Evolutionary conservation across 2,888 invertebrate genomes (phyloP), one percentile per base, ranked within the genome.

Genomic region (Portevinia maculata): DNA sequence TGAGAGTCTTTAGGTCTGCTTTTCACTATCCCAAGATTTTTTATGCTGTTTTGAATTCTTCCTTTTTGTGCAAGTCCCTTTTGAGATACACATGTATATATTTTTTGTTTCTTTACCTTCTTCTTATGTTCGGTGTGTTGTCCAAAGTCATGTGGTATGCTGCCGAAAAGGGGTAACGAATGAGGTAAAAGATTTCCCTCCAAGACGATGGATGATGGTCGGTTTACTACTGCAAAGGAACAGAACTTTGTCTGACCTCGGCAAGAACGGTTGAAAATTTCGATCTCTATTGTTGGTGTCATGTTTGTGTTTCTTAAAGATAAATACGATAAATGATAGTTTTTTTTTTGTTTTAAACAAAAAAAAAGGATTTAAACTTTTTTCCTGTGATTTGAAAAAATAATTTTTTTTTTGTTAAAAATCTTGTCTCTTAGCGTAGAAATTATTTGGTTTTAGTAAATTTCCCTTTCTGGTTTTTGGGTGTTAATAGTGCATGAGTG

Each of bases 171-270:
- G 73, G 75, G 46, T 53, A 52, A 52, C 13, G 24, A 52, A 57
- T 21, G 21, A 48, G 44, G 71, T 78, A 78, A 76, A 67, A 79
- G 81, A 73, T 84, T 85, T 85, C 85, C 78, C 84, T 79, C 73
- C 84, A 84, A 85, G 85, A 85, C 81, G 85, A 73, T 84, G 88
- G 88, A 46, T 69, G 70, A 52, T 34, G 71, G 76, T 70, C 57
- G 70, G 88, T 88, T 87, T 85, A 86, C 87, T 83, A 85, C 83
- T 69, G 53, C 64, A 65, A 86, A 85, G 86, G 85, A 87, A 87
- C 90, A 90, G 90, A 90, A 90, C 88, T 88, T 89, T 87, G 88
- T 88, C 88, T 89, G 89, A 88, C 88, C 88, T 90, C 90, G 88
- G 86, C 86, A 87, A 88, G 88, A 89, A 87, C 88, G 89, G 89